Conservation (phyloP, 35 echinoderm and acorn worm genomes). For the Apostichopus parvimensis region DNA sequence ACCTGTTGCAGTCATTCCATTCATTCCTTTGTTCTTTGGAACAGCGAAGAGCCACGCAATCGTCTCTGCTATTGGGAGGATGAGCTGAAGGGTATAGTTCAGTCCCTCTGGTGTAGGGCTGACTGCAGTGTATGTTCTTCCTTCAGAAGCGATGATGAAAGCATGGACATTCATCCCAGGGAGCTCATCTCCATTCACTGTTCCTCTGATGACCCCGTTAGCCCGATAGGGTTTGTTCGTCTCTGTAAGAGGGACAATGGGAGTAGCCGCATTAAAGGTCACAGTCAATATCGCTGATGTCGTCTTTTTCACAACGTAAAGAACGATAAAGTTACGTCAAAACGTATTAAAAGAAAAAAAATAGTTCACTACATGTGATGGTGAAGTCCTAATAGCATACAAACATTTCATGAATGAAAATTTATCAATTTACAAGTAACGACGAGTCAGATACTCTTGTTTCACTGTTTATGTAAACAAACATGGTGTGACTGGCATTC, state of each 20-base stretch:
- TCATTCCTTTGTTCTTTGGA: constrained; percentile 74
- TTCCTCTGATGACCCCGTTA: constrained; percentile 77
- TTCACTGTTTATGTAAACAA: too few relatives aligned
- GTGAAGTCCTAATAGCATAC: too few relatives aligned
- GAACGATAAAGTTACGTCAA: too few relatives aligned
- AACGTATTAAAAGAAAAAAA: too few relatives aligned
- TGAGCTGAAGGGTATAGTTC: constrained; percentile 65
- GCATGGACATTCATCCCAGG: constrained; percentile 59
- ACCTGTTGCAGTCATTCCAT: constrained; percentile 86
- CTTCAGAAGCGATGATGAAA: constrained; percentile 65
- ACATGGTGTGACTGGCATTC: too few relatives aligned
- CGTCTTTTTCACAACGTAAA: too few relatives aligned
- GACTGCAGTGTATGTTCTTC: constrained; percentile 77
- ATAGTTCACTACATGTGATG: too few relatives aligned
- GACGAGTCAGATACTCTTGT: too few relatives aligned
- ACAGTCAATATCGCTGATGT: too few relatives aligned
- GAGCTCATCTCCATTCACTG: constrained; percentile 61
- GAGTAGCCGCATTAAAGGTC: neutral
- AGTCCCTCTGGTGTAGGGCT: constrained; percentile 67
- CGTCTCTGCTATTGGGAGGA: constrained; percentile 65
- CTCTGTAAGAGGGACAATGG: constrained; percentile 5
- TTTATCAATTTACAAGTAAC: too few relatives aligned
- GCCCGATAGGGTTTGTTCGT: constrained; percentile 39
- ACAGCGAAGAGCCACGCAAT: constrained; percentile 86
- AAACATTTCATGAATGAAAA: too few relatives aligned